Conservation (phyloP, 2,888 invertebrate species). For the Drosophila ezoana region DNA sequence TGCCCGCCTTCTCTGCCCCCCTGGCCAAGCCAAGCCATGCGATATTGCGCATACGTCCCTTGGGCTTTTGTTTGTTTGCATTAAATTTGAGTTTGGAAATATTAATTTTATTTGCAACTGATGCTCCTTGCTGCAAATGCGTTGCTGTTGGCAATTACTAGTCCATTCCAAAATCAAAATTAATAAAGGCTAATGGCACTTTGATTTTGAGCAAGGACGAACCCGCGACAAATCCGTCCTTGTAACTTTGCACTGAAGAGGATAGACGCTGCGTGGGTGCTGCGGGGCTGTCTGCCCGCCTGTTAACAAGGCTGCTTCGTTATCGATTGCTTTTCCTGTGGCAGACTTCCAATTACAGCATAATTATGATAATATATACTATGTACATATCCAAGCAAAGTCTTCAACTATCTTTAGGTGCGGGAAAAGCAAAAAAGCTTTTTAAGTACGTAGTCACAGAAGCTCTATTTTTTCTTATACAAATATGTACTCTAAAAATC, state of each 20-base stretch:
- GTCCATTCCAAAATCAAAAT: constrained; percentile 25
- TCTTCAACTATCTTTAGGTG: too few species aligned
- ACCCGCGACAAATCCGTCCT: constrained; percentile 35
- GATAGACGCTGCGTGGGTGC: background rate
- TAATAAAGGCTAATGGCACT: constrained; percentile 39
- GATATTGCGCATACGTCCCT: constrained; percentile 14
- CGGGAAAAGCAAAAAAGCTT: too few species aligned
- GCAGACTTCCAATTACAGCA: constrained; percentile 12
- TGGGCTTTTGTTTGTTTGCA: constrained; percentile 8
- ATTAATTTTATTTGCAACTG: constrained; percentile 44
- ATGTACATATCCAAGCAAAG: too few species aligned
- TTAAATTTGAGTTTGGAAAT: constrained; percentile 33
- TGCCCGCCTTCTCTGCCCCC: constrained; percentile 1
- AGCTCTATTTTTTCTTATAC: too few species aligned
- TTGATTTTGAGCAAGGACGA: constrained; percentile 38
- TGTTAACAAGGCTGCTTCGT: constrained; percentile 30
- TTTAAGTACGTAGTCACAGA: too few species aligned
- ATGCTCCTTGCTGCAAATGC: constrained; percentile 30
- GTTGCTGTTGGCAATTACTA: background rate
- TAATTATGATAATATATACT: background rate
- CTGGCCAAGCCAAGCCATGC: background rate
- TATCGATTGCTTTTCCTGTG: constrained; percentile 24
- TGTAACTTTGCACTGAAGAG: constrained; percentile 22
- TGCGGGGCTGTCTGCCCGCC: constrained; percentile 1
- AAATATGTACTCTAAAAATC: too few species aligned